Percentiles rank a stretch among this genome's conserved stretches.
Evolutionary conservation across 2,888 invertebrate genomes (phyloP).

Genomic region (Torymus texanus): DNA sequence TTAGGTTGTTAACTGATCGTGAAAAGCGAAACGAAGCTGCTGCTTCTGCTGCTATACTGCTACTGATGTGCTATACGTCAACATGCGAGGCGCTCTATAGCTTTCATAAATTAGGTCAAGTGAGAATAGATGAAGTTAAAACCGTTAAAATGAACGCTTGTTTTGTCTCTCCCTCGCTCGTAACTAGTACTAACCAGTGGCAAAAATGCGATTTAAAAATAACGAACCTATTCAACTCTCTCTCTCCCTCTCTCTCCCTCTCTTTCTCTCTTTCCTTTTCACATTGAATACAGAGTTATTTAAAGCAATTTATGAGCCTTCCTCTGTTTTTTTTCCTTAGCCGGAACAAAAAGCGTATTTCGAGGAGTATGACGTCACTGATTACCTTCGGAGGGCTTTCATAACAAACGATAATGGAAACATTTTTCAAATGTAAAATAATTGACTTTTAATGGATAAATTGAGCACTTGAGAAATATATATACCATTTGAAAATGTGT

Average conservation of each 20-base stretch:
- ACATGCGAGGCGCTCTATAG: constrained; percentile 24
- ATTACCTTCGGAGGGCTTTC: constrained; percentile 11
- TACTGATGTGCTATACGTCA: constrained; percentile 40
- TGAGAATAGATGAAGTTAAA: constrained; percentile 55
- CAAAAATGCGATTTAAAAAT: constrained; percentile 48
- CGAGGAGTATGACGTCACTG: constrained; percentile 30
- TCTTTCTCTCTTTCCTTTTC: constrained; percentile 7
- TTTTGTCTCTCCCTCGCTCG: constrained; percentile 40
- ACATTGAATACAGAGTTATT: constrained; percentile 43
- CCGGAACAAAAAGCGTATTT: constrained; percentile 28
- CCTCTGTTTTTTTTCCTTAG: constrained; percentile 8
- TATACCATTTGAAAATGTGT: no score
- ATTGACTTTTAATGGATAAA: no score
- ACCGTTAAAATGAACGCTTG: constrained; percentile 51
- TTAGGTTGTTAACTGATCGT: constrained; percentile 51
- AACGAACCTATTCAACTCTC: constrained; percentile 34
- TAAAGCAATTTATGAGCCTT: constrained; percentile 22
- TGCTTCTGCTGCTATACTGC: not conserved
- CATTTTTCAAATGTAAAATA: not conserved
- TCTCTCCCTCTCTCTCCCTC: no score
- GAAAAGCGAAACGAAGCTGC: constrained; percentile 39
- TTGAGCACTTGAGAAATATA: no score
- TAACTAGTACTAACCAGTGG: constrained; percentile 49
- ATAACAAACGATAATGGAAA: not conserved
- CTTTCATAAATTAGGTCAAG: constrained; percentile 53